Conservation (phyloP, 2,113 vertebrate species). For the Embiotoca jacksoni region DNA sequence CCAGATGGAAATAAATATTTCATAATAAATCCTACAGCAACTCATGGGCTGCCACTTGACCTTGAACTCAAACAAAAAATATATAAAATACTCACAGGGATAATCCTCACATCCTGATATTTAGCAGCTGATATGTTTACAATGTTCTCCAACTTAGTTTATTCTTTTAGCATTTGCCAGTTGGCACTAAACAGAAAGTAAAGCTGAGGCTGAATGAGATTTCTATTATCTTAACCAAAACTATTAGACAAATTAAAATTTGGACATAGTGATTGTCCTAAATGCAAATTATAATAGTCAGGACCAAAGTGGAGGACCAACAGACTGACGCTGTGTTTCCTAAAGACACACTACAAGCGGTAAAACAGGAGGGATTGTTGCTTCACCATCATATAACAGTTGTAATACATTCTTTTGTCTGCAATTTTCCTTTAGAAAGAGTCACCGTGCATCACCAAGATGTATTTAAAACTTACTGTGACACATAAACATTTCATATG, state of each 20-base stretch:
- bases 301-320: neutral
- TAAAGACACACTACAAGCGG: neutral
- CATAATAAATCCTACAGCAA: no score
- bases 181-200: neutral
- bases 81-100: neutral
- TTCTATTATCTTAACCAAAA: neutral
- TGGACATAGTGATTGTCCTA: neutral
- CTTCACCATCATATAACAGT: neutral
- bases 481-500: neutral
- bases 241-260: neutral
- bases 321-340: neutral
- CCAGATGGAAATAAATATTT: no score
- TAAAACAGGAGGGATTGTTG: neutral
- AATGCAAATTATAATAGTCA: neutral
- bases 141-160: no score
- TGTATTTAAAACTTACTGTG: neutral
- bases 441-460: neutral
- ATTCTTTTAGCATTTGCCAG: no score
- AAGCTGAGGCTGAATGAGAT: neutral
- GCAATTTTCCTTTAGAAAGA: neutral
- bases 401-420: neutral
- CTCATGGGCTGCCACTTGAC: no score
- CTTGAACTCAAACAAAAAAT: no score
- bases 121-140: neutral
- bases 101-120: neutral